Evolutionary conservation across 2,113 vertebrate genomes (phyloP), one percentile per base, ranked within the genome.

Genomic region (Clupea harengus): DNA sequence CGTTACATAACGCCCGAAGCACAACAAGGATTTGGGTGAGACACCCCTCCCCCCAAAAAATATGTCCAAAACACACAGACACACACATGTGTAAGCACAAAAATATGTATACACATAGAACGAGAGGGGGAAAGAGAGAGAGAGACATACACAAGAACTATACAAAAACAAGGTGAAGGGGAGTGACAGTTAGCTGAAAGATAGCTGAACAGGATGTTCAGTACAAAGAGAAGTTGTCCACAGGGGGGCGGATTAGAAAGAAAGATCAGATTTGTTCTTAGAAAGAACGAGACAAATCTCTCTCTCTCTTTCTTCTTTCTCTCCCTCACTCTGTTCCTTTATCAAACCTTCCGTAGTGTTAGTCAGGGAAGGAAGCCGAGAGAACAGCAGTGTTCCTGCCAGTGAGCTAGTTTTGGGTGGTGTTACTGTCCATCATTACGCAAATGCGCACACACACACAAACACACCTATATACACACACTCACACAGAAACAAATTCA

Each of bases 1-100:
- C 81, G 83, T 87, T 84, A 87, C 44, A 82, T 87, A 87, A 84
- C 20, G 18, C 25, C 86, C 60, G 15, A 78, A 84, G 81, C 80
- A 87, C 45, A 87, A 49, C 82, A 47, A 47, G 45, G 67, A 75
- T 15, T 47, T 64, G 13, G 45, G 28, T 84, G 8, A 60, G 10
- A 78, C 60, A 11, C 25, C 13, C 28, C 67, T 28, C 67, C 28
- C 28, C 67, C 78, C 44, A 8, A 28, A 32, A 67, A 84, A 81
- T n/a, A 81, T 25, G 81, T 45, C 45, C 86, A 87, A 75, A 49
- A 85, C 45, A 67, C 54, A 49, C 52, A 47, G 20, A 28, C 81
- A 8, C 39, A 82, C 52, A 46, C 57, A 67, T 39, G 39, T 39
- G 2, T 39, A 2, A n/a, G n/a, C 18, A 45, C 82, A 60, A 0